Percentiles rank a stretch among this genome's conserved stretches.
These are phyloP conservation scores for Pasiphila rectangulata DNA, from an alignment of 2,888 invertebrate species.

Conservation along the genomic window DNA sequence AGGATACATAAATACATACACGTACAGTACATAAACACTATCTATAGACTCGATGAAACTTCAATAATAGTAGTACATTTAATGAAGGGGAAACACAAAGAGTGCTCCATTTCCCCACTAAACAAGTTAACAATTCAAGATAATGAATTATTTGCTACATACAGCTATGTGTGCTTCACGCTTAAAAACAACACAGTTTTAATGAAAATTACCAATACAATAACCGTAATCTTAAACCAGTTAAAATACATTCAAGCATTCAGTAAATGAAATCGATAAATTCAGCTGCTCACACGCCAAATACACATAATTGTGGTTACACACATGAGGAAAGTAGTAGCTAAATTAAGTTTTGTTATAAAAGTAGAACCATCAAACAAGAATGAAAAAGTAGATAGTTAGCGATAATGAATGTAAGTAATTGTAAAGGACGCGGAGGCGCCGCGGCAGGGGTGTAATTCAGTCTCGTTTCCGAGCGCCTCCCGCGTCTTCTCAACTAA, in stretches of 20 bases:
- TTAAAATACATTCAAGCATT: constrained; percentile 52
- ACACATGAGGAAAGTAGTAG: constrained; percentile 66
- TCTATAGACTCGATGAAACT: constrained; percentile 56
- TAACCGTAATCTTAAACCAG: constrained; percentile 31
- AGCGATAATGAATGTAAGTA: constrained; percentile 68
- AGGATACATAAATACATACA: constrained; percentile 49
- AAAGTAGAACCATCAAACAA: constrained; percentile 73
- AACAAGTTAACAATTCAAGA: constrained; percentile 54
- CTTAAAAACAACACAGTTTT: constrained; percentile 38
- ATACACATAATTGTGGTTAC: constrained; percentile 70
- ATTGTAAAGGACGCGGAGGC: constrained; percentile 51
- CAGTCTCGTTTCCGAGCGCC: constrained; percentile 74
- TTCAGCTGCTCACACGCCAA: constrained; percentile 64
- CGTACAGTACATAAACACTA: constrained; percentile 53
- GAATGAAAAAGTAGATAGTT: constrained; percentile 60
- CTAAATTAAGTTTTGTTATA: constrained; percentile 54
- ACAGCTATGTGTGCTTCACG: constrained; percentile 47
- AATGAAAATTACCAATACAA: constrained; percentile 30
- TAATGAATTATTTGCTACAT: constrained; percentile 44
- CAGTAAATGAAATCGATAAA: constrained; percentile 55
- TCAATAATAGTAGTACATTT: constrained; percentile 48
- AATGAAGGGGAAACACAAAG: constrained; percentile 43
- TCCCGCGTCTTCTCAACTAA: constrained; percentile 66
- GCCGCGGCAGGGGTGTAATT: constrained; percentile 70
- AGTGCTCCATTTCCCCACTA: constrained; percentile 50